Percentiles rank a stretch among this genome's conserved stretches.
Conservation (phyloP, 2,797 vertebrate genomes). For the Cryptoprocta ferox region DNA sequence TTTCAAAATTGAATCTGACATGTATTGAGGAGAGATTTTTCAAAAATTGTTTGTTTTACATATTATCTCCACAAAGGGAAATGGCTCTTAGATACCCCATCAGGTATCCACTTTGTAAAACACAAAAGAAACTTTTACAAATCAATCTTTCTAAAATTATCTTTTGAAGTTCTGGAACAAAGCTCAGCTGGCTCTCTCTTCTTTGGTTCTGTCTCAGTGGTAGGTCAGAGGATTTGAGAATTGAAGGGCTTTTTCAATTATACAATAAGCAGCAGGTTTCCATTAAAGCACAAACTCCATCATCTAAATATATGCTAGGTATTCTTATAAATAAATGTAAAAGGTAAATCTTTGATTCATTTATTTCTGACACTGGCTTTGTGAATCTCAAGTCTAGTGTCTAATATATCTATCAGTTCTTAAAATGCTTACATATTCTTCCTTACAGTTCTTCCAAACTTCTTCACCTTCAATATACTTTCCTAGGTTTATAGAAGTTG, state of each 20-base stretch:
- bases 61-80: not conserved
- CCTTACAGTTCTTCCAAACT: not conserved
- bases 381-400: constrained; percentile 10
- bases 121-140: constrained; percentile 27
- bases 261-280: constrained; percentile 55
- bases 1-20: not conserved
- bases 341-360: not conserved
- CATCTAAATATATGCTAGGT: constrained; percentile 13
- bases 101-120: not conserved
- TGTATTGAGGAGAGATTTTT: not conserved
- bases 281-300: constrained; percentile 9
- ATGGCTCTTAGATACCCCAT: not conserved
- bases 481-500: not conserved
- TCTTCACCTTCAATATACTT: not conserved
- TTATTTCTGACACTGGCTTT: not conserved
- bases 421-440: not conserved
- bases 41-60: not conserved
- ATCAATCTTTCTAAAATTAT: constrained; percentile 20
- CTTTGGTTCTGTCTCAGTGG: constrained; percentile 28
- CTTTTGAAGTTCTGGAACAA: constrained; percentile 51
- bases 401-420: not conserved
- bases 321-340: constrained; percentile 33
- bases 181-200: constrained; percentile 37
- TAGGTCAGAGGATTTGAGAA: constrained; percentile 11
- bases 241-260: constrained; percentile 48